Percentiles rank a stretch among this genome's conserved stretches.
phyloP scores from a whole-genome alignment of 2,888 invertebrate species.

The Plebejus melissa region DNA sequence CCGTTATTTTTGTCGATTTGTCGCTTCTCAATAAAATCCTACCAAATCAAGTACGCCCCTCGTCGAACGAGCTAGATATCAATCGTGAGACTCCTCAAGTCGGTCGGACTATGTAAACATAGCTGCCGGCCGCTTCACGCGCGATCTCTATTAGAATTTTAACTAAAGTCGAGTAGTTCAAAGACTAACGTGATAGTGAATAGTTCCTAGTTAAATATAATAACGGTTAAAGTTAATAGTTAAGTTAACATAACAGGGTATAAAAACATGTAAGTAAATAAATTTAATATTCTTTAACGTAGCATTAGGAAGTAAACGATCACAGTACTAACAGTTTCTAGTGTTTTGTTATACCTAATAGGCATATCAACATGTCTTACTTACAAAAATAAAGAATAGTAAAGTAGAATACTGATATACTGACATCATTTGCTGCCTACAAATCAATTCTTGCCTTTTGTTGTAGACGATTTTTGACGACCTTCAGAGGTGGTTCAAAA shows the following conservation, averaged over 20 bases:
- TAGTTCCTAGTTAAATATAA: slow-evolving; percentile 19
- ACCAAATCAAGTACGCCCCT: slow-evolving; percentile 39
- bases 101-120: slow-evolving; percentile 36
- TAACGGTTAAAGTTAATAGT: slow-evolving; percentile 5
- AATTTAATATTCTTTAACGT: neutral
- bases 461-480: neutral
- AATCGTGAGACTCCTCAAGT: slow-evolving; percentile 34
- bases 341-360: neutral
- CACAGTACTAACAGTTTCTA: too few relatives aligned
- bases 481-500: neutral
- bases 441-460: neutral
- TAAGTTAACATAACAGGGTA: slow-evolving; percentile 1
- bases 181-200: slow-evolving; percentile 22
- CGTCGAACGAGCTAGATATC: neutral
- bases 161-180: slow-evolving; percentile 35
- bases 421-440: neutral
- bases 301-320: too few relatives aligned
- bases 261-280: neutral
- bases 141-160: slow-evolving; percentile 40
- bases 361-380: neutral
- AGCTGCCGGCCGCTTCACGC: slow-evolving; percentile 52
- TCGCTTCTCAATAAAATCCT: slow-evolving; percentile 39
- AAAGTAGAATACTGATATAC: neutral
- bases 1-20: slow-evolving; percentile 60
- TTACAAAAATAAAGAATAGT: neutral